These are phyloP conservation scores for Philereme transversata DNA, from an alignment of 2,888 invertebrate genomes.

Conservation along the genomic window DNA sequence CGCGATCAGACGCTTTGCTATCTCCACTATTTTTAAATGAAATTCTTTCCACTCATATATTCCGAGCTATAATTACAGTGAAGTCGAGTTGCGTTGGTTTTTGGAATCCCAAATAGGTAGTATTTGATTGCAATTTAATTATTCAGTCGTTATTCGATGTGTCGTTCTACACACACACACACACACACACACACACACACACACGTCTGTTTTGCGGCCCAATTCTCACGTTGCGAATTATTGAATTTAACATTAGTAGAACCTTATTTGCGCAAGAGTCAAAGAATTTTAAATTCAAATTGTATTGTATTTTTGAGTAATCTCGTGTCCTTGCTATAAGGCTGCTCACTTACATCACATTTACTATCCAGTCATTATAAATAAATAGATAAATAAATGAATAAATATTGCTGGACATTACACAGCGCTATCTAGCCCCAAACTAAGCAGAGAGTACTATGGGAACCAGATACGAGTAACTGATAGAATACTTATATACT, in stretches of 20 bases:
- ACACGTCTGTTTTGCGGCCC: conserved; percentile 45
- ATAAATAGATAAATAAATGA: too few species aligned
- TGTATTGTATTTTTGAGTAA: conserved; percentile 32
- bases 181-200: conserved; percentile 8
- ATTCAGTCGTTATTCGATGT: conserved; percentile 64
- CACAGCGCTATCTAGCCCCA: too few species aligned
- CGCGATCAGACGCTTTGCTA: conserved; percentile 52
- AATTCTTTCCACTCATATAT: conserved; percentile 75
- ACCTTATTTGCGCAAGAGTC: conserved; percentile 29
- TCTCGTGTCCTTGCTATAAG: conserved; percentile 30
- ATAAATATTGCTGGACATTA: too few species aligned
- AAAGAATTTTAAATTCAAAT: conserved; percentile 21
- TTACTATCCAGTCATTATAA: conserved; percentile 23
- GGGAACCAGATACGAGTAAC: conserved; percentile 27
- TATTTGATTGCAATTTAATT: conserved; percentile 73
- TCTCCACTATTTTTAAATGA: conserved; percentile 73
- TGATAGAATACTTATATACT: too few species aligned
- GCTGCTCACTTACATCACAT: conserved; percentile 24
- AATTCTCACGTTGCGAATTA: conserved; percentile 45
- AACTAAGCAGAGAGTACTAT: too few species aligned
- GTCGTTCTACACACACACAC: conserved; percentile 28
- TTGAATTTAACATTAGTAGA: conserved; percentile 33
- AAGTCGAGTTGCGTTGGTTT: conserved; percentile 55
- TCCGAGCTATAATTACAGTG: conserved; percentile 64
- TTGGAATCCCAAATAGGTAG: conserved; percentile 60